phyloP scores from a whole-genome alignment of 2,888 invertebrate species.

The Tenthredo scrophulariae region DNA sequence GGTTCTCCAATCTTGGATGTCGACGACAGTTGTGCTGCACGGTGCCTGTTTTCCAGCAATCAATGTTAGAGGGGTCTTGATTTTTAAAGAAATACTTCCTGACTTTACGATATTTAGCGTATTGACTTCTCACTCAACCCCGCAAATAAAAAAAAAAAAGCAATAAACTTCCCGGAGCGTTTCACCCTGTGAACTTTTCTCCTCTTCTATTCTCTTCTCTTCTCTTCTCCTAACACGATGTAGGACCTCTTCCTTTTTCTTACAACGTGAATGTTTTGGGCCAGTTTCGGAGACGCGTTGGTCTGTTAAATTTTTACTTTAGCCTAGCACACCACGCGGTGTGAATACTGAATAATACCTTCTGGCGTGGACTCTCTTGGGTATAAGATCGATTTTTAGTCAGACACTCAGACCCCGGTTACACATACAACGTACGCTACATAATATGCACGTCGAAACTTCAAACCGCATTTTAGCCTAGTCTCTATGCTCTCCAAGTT shows the following conservation, averaged over 20 bases:
- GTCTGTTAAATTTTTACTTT: slow-evolving; percentile 34
- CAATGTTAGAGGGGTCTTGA: background rate
- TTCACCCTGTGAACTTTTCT: background rate
- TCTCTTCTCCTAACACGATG: background rate
- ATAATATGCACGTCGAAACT: background rate
- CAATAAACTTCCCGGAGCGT: background rate
- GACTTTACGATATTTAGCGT: background rate
- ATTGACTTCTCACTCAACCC: background rate
- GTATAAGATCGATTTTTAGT: slow-evolving; percentile 10
- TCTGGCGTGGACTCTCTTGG: background rate
- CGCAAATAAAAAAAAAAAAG: background rate
- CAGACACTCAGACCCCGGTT: background rate
- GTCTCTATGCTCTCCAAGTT: background rate
- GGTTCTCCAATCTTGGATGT: slow-evolving; percentile 6
- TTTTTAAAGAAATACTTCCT: background rate
- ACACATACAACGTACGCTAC: background rate
- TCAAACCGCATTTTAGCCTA: background rate
- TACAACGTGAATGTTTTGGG: background rate
- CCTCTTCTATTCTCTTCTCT: background rate
- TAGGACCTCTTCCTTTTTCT: background rate
- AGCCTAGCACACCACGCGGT: background rate
- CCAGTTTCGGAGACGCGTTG: slow-evolving; percentile 12
- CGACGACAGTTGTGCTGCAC: background rate
- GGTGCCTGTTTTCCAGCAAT: background rate
- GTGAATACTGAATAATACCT: slow-evolving; percentile 24